These are phyloP conservation scores for Hetaerina americana DNA, from an alignment of 1,140 invertebrate species.

Conservation along the genomic window DNA sequence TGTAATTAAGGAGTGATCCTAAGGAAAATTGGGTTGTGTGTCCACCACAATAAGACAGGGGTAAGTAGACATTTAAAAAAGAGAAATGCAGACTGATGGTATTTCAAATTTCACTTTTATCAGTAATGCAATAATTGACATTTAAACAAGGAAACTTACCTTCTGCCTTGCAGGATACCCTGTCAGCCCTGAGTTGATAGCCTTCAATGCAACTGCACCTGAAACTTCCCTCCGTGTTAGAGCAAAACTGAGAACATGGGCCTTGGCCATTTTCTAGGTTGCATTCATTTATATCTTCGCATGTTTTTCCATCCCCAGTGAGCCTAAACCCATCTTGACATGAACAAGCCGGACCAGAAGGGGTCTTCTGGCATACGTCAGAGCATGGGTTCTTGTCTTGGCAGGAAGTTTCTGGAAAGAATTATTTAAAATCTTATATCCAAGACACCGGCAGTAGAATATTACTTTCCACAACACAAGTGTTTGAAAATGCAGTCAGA, in stretches of 20 bases:
- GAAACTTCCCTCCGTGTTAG: constrained; percentile 1
- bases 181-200: background rate
- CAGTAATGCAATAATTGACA: background rate
- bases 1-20: constrained; percentile 23
- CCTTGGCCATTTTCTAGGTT: background rate
- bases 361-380: constrained; percentile 2
- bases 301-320: background rate
- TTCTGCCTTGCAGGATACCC: background rate
- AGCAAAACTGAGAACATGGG: constrained; percentile 2
- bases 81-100: too few relatives aligned
- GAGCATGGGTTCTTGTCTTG: background rate
- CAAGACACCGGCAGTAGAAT: too few relatives aligned
- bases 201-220: background rate
- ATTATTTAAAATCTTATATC: too few relatives aligned
- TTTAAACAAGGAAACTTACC: background rate
- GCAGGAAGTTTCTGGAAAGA: background rate
- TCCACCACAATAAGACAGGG: too few relatives aligned
- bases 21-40: background rate
- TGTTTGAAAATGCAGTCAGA: too few relatives aligned
- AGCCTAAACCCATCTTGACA: background rate
- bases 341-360: background rate
- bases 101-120: background rate
- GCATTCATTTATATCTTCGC: constrained; percentile 5
- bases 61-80: too few relatives aligned
- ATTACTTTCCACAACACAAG: too few relatives aligned